Percentiles rank a stretch among this genome's conserved stretches.
Evolutionary conservation across 1,140 invertebrate species (phyloP).

Genomic region (Charaxes varanes): DNA sequence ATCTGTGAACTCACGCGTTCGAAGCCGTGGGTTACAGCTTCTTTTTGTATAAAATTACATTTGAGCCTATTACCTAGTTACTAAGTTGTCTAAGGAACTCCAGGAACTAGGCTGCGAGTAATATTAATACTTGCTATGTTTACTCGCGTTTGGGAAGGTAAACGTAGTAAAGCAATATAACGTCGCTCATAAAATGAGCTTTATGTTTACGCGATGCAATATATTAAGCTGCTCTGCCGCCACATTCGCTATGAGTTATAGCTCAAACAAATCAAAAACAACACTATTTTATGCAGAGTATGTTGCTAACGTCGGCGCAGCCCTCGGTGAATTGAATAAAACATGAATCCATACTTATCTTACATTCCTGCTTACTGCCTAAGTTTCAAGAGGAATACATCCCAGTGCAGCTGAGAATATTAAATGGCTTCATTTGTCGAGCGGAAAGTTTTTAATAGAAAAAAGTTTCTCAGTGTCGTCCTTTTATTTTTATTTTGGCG

Average conservation of each 20-base stretch:
- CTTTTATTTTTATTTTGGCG: too few species aligned
- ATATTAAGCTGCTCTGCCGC: constrained; percentile 5
- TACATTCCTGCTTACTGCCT: constrained; percentile 14
- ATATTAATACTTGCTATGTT: too few species aligned
- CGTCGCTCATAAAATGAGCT: constrained; percentile 2
- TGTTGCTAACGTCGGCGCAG: constrained; percentile 11
- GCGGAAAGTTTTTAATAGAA: too few species aligned
- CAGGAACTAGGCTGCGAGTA: too few species aligned
- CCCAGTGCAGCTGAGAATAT: constrained; percentile 10
- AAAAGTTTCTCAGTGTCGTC: too few species aligned
- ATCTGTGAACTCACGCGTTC: too few species aligned
- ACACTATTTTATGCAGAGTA: constrained; percentile 19
- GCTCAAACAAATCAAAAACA: constrained; percentile 19
- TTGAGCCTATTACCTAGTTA: too few species aligned
- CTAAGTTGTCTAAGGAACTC: too few species aligned
- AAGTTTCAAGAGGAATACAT: constrained; percentile 10
- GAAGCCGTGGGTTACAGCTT: too few species aligned
- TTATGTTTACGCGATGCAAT: constrained; percentile 11
- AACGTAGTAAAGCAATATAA: too few species aligned
- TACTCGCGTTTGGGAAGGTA: too few species aligned
- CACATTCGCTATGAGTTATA: constrained; percentile 16
- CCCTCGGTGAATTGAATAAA: constrained; percentile 19
- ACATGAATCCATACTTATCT: constrained; percentile 21
- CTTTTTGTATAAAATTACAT: too few species aligned
- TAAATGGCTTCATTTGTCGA: constrained; percentile 6